phyloP scores from a whole-genome alignment of 2,888 invertebrate species.

The Sarcophaga rosellei region DNA sequence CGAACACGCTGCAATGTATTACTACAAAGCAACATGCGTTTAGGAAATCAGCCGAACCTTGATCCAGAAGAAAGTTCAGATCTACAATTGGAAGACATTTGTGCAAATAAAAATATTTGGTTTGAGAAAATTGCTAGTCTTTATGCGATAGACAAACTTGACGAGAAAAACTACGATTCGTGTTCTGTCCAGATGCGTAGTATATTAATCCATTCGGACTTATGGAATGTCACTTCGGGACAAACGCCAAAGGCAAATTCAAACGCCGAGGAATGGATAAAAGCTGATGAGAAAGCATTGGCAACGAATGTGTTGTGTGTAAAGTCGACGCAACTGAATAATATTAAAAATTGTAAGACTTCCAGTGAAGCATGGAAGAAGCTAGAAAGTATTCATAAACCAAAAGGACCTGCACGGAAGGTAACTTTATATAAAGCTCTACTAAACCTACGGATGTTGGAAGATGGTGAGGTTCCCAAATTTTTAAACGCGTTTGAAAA shows the following conservation, averaged over 20 bases:
- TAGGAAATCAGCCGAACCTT: no score
- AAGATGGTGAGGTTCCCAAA: slow-evolving; percentile 23
- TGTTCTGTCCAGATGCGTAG: no score
- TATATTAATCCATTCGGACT: no score
- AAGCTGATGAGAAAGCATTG: slow-evolving; percentile 53
- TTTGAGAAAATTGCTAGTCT: no score
- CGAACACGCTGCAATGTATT: no score
- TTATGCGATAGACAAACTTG: slow-evolving; percentile 56
- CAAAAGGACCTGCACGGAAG: slow-evolving; percentile 25
- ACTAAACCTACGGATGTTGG: slow-evolving; percentile 36
- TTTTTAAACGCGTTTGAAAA: slow-evolving; percentile 30
- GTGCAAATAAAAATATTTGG: no score
- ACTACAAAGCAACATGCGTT: no score
- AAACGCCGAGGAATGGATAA: slow-evolving; percentile 24
- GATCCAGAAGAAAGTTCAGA: no score
- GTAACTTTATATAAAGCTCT: slow-evolving; percentile 20
- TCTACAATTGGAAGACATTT: no score
- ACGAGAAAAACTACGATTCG: slow-evolving; percentile 34
- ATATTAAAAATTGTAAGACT: no score
- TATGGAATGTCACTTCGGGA: no score
- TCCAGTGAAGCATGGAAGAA: slow-evolving; percentile 20
- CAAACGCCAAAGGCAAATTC: no score
- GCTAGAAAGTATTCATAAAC: slow-evolving; percentile 34
- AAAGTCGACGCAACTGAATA: slow-evolving; percentile 53
- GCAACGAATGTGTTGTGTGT: slow-evolving; percentile 46